Conservation (phyloP, 2,888 invertebrate species). For the Caenorhabditis imperialis region DNA sequence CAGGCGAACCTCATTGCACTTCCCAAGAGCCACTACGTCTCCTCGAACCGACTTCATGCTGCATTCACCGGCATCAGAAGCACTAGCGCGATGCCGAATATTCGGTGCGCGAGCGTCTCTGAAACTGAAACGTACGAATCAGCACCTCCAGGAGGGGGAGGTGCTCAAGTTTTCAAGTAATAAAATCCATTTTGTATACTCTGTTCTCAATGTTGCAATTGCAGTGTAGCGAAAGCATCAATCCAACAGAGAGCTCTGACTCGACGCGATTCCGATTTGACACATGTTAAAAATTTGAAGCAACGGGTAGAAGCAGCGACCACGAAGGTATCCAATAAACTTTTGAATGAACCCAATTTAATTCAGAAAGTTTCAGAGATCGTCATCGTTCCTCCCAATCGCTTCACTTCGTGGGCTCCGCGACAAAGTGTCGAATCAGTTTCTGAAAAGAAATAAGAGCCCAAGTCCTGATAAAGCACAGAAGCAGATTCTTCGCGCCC, state of each 20-base stretch:
- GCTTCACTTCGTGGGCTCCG: slow-evolving; percentile 41
- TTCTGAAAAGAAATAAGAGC: slow-evolving; percentile 44
- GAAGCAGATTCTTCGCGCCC: too few relatives aligned
- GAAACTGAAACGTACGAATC: too few relatives aligned
- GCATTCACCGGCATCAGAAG: slow-evolving; percentile 24
- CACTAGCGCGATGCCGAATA: slow-evolving; percentile 48
- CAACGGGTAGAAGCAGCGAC: slow-evolving; percentile 2
- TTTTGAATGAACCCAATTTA: too few relatives aligned
- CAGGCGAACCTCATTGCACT: slow-evolving; percentile 49
- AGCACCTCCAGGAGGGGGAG: too few relatives aligned
- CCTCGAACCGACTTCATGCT: slow-evolving; percentile 30
- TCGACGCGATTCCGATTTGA: slow-evolving; percentile 50
- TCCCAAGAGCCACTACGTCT: slow-evolving; percentile 42
- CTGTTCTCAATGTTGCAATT: too few relatives aligned
- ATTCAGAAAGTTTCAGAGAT: slow-evolving; percentile 23
- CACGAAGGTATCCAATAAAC: too few relatives aligned
- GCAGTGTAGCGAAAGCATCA: slow-evolving; percentile 19
- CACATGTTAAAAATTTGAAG: slow-evolving; percentile 23
- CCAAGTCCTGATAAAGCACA: slow-evolving; percentile 43
- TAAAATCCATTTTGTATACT: too few relatives aligned
- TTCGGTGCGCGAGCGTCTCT: slow-evolving; percentile 22
- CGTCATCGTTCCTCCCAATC: slow-evolving; percentile 40
- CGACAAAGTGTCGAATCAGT: slow-evolving; percentile 34
- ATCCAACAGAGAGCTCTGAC: slow-evolving; percentile 8
- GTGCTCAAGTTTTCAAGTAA: slow-evolving; percentile 19